phyloP scores from a whole-genome alignment of 1,140 invertebrate genomes.

The Antheraea pernyi region DNA sequence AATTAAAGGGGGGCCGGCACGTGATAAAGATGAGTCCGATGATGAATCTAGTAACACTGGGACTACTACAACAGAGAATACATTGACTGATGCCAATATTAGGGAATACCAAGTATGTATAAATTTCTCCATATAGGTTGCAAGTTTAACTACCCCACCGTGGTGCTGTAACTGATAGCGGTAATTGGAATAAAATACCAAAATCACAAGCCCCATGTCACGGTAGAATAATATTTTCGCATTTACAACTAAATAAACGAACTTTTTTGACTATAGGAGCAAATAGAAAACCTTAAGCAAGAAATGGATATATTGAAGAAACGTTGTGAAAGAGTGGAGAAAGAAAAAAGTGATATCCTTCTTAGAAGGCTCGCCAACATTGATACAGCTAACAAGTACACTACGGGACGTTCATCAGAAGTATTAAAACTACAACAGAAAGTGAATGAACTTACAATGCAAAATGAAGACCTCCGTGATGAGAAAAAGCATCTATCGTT shows the following conservation, averaged over 20 bases:
- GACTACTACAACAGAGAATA: constrained; percentile 69
- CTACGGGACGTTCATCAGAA: constrained; percentile 82
- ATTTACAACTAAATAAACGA: too few relatives aligned
- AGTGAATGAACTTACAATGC: constrained; percentile 89
- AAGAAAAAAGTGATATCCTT: constrained; percentile 93
- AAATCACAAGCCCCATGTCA: too few relatives aligned
- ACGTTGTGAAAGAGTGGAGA: constrained; percentile 89
- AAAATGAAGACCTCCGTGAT: constrained; percentile 88
- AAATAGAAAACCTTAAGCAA: constrained; percentile 84
- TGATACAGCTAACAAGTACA: constrained; percentile 86
- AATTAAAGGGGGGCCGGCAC: constrained; percentile 58
- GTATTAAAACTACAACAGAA: constrained; percentile 89
- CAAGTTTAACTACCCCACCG: too few relatives aligned
- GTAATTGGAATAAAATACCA: too few relatives aligned
- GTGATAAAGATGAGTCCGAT: constrained; percentile 71
- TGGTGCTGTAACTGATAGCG: too few relatives aligned
- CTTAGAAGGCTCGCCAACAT: constrained; percentile 87
- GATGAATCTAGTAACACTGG: constrained; percentile 69
- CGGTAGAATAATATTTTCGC: too few relatives aligned
- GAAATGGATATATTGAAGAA: constrained; percentile 84
- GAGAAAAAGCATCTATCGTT: constrained; percentile 89
- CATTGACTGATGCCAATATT: constrained; percentile 65
- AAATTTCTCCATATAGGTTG: not conserved
- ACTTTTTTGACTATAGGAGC: constrained; percentile 69
- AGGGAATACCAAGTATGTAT: constrained; percentile 69